Evolutionary conservation across 2,113 vertebrate genomes (phyloP), one percentile per base, ranked within the genome.

Genomic region (Atherinomorus stipes): DNA sequence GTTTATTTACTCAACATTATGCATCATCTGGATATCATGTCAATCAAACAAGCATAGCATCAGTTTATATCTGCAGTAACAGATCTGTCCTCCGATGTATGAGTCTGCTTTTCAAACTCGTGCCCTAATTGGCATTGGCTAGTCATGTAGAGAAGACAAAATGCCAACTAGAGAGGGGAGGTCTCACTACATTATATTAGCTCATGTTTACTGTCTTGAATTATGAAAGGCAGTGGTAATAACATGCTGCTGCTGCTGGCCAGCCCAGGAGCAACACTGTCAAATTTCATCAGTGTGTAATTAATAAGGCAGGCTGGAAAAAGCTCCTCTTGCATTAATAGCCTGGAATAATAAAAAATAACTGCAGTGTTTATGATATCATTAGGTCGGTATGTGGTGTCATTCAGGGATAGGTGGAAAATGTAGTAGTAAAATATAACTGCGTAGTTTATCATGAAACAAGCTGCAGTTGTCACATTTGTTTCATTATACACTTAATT

Each of bases 351-450:
- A 34, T 4, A 34, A 38, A 51, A 76, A 71, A 85, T 83, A 85
- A 78, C 71, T 45, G 74, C 72, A 65, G 56, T 72, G 60, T 89
- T 91, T 85, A 85, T 88, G 86, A 92, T 79, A 85, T 91, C 86
- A 91, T 91, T 89, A 86, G 78, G 60, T 82, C 61, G 81, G 68
- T 81, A 89, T 87, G 81, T 71, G 65, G 69, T 76, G 72, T 85
- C 74, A 89, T 85, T 91, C 84, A 84, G 86, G 62, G 71, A 68
- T 56, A 59, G 71, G 78, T 88, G 86, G 75, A 76, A 88, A 81
- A 89, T 91, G 59, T 84, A 88, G 73, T 68, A 78, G 74, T 81
- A 86, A 87, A 90, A 85, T 78, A 83, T 89, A 79, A 85, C 37
- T 54, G 66, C 78, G 61, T 81, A 66, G 31, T 68, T 42, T 65